phyloP scores from a whole-genome alignment of 2,888 invertebrate genomes.

The Orthosia incerta region DNA sequence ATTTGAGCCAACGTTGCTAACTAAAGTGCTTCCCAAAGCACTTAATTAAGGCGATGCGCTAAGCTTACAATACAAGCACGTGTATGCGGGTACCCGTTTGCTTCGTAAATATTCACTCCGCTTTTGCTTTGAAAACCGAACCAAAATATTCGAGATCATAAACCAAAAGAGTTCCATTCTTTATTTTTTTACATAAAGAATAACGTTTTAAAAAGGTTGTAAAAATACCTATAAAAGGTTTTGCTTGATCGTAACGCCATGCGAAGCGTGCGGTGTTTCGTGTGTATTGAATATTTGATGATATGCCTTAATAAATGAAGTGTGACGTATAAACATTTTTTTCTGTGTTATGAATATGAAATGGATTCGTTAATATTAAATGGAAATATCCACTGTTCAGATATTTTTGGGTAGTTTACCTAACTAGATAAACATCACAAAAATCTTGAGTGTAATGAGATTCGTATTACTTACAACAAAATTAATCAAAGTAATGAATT shows the following conservation, averaged over 20 bases:
- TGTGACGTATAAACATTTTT: neutral
- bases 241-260: constrained; percentile 41
- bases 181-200: constrained; percentile 49
- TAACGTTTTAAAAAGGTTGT: constrained; percentile 34
- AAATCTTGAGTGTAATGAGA: neutral
- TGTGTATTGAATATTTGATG: constrained; percentile 60
- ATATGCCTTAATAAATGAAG: constrained; percentile 35
- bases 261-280: constrained; percentile 26
- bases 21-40: constrained; percentile 44
- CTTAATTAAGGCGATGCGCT: constrained; percentile 57
- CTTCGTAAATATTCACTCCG: constrained; percentile 40
- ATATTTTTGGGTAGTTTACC: neutral
- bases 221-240: constrained; percentile 47
- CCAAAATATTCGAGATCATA: constrained; percentile 47
- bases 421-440: neutral
- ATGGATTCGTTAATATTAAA: constrained; percentile 6
- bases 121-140: constrained; percentile 22
- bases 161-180: constrained; percentile 37
- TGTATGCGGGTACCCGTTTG: constrained; percentile 42
- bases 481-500: neutral
- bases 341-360: constrained; percentile 17
- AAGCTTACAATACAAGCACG: constrained; percentile 20
- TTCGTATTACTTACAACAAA: neutral
- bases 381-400: neutral
- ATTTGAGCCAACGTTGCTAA: constrained; percentile 49